Base-by-base conservation (phyloP, 2,113 vertebrate genomes). In the Bostrychus sinensis region DNA sequence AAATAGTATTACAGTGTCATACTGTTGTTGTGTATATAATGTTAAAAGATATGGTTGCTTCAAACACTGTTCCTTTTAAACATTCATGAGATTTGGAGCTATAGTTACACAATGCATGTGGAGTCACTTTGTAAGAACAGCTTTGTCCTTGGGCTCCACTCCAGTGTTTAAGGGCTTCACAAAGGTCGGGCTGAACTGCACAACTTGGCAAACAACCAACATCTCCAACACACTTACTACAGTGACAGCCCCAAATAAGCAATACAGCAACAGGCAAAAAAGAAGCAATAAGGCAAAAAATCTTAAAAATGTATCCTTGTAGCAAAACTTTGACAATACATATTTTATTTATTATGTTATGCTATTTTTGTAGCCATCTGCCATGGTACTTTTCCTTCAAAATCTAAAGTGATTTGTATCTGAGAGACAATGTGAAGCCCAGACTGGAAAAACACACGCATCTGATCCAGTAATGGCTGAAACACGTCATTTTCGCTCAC, bases 401-500 rank as follows among this genome's bases (percentile, higher is more conserved):
- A n/a, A 25, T 48, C 4, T 48, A 51, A 51, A 30, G 23, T 51
- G 25, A 51, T 28, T 14, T 28, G 26, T 30, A 30, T 51, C 48
- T 51, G 23, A 28, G 26, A 16, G 25, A n/a, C 5, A 51, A 51
- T 51, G 48, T 30, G 25, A 51, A 51, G 25, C 48, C 48, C 26
- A 30, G 48, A 28, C 48, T 10, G 16, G 26, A 50, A 50, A 26
- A 14, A 50, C 9, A 51, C 13, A 50, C 14, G 7, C 25, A 17
- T 51, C 48, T 9, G 45, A 51, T 51, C 25, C 48, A 28, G 25
- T 51, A 51, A 51, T 51, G 48, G 48, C 48, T 9, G 48, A 51
- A 51, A 51, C 48, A 30, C 48, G 48, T 51, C 48, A 51, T 51
- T 51, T 51, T 51, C 48, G 48, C 25, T 28, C 23, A 51, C 48